Percentiles rank a stretch among this genome's conserved stretches.
phyloP scores from a whole-genome alignment of 2,113 vertebrate species.

The Platycercus adscitus region DNA sequence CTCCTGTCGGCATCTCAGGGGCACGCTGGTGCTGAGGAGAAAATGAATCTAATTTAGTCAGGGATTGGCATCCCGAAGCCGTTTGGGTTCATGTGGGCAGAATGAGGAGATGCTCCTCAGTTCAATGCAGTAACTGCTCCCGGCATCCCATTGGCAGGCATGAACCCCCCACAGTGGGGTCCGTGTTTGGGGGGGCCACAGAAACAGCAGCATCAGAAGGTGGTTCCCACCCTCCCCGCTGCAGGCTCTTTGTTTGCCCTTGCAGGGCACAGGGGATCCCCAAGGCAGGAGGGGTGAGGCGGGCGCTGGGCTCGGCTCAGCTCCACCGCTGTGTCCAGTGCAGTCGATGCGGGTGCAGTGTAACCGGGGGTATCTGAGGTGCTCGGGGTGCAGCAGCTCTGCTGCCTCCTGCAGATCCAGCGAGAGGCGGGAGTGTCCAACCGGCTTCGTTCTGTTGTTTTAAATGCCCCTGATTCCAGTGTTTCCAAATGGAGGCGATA shows the following conservation, averaged over 20 bases:
- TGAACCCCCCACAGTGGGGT: not conserved
- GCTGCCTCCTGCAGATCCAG: not conserved
- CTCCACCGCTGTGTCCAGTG: not conserved
- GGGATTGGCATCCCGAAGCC: constrained; percentile 57
- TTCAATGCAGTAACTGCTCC: constrained; percentile 15
- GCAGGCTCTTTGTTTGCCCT: not conserved
- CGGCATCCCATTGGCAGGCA: not conserved
- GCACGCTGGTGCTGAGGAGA: constrained; percentile 4
- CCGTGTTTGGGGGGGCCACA: not conserved
- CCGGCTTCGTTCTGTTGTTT: not conserved
- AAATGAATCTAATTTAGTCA: constrained; percentile 59
- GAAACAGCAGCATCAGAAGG: not conserved
- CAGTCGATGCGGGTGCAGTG: not conserved
- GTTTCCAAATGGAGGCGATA: not conserved
- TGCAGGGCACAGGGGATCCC: not conserved
- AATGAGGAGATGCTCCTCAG: constrained; percentile 31
- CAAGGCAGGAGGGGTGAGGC: not conserved
- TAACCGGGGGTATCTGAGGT: constrained; percentile 32
- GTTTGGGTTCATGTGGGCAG: constrained; percentile 32
- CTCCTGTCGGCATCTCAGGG: not conserved
- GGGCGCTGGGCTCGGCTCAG: not conserved
- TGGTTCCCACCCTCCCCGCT: not conserved
- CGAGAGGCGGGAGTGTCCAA: not conserved
- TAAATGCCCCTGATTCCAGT: constrained; percentile 10
- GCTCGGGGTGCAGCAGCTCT: not conserved